These are phyloP conservation scores for Tachysurus vachellii DNA, from an alignment of 2,113 vertebrate genomes.

Conservation along the genomic window DNA sequence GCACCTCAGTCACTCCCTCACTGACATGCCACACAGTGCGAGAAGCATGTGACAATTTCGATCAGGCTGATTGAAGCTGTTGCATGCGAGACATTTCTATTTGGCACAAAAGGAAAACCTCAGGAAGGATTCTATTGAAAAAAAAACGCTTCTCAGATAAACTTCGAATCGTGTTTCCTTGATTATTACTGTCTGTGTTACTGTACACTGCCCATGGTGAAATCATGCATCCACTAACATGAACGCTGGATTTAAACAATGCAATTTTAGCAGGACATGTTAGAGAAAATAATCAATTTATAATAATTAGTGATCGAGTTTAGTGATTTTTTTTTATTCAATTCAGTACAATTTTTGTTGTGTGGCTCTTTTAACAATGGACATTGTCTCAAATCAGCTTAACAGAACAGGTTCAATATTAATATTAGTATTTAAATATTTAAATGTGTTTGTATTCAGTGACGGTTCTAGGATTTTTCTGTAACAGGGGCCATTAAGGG, in stretches of 20 bases:
- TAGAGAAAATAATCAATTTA: not conserved
- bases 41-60: slow-evolving; percentile 4
- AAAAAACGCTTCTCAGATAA: slow-evolving; percentile 1
- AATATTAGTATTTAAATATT: too few species aligned
- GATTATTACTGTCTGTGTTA: not conserved
- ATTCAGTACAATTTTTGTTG: too few species aligned
- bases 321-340: too few species aligned
- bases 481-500: too few species aligned
- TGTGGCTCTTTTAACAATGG: too few species aligned
- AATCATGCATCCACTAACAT: not conserved
- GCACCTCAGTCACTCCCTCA: slow-evolving; percentile 9
- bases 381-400: too few species aligned
- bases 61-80: slow-evolving; percentile 8
- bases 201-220: not conserved
- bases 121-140: not conserved
- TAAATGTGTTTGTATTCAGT: too few species aligned
- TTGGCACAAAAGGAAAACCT: slow-evolving; percentile 6
- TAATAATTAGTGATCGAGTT: not conserved
- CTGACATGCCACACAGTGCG: not conserved
- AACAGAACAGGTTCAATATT: too few species aligned
- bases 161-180: not conserved
- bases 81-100: slow-evolving; percentile 17
- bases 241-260: not conserved
- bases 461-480: too few species aligned
- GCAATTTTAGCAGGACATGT: not conserved